Evolutionary conservation across 92 coral and sea anemone species (phyloP), one percentile per base, ranked within the genome.

Genomic region (Umimayanthus chanpuru): DNA sequence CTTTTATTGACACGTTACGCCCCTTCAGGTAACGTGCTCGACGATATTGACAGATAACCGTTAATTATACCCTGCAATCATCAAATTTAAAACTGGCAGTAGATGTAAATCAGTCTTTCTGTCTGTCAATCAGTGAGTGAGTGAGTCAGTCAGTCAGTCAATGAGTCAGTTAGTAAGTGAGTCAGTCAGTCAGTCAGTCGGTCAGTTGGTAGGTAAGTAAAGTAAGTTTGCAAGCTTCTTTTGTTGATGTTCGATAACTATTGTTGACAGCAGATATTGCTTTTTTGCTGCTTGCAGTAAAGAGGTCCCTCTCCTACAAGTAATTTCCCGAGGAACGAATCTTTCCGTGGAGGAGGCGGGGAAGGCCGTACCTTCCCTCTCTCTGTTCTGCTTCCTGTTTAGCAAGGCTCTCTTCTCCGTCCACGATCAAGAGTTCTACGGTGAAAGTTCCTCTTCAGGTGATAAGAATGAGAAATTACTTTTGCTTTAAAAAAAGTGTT

Each of bases 371-470:
- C 98, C 98, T 47, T 85, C 93, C 66, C 88, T 97, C 43, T 93
- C 96, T 1, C 88, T 95, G 36, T 94, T 97, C 80, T 97, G 98
- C 67, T 92, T 94, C 50, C 85, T 97, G 85, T 80, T 97, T 26
- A 91, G 94, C 90, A 92, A 89, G 73, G 92, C 96, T 11, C 84
- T 95, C 41, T 95, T 95, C 83, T 97, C 99, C 14, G 88, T 97
- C 67, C 98, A 96, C 80, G 99, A 97, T 85, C 90, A 91, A 26
- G 99, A 97, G 83, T 97, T 97, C 84, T 92, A 90, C 77, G 98
- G 94, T 25, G 98, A 92, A 67, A 93, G 88, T 72, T 88, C 93
- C 85, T 81, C 82, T 38, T 28, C 81, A 26, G 82, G 82, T 75
- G 72, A 86, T 28, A 3, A 20, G 12, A n/a, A 23, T 15, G 26